A percentile compares a stretch with the other conserved stretches of the same genome.
These are phyloP conservation scores for Sesamia inferens DNA, from an alignment of 2,888 invertebrate genomes.

Conservation along the genomic window DNA sequence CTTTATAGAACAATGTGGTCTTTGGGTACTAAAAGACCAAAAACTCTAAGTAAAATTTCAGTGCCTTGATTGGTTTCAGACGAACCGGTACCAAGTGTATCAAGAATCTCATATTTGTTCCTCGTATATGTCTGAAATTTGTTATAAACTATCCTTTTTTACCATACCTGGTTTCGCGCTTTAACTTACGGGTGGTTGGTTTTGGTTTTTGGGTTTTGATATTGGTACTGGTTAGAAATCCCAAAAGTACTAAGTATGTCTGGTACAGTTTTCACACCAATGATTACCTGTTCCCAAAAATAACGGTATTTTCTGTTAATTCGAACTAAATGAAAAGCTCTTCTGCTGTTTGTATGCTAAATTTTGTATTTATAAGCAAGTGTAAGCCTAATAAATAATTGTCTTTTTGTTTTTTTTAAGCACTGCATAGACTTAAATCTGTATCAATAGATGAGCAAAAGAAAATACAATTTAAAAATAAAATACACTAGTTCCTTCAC, in stretches of 20 bases:
- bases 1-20: conserved; percentile 3
- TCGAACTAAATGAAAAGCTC: too few relatives aligned
- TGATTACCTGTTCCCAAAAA: neutral
- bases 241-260: neutral
- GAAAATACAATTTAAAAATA: neutral
- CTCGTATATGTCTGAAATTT: neutral
- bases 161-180: neutral
- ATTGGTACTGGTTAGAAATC: neutral
- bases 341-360: too few relatives aligned
- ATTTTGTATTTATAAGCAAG: too few relatives aligned
- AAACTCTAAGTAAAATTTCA: neutral
- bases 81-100: neutral
- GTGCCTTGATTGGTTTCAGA: neutral
- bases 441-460: neutral
- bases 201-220: neutral
- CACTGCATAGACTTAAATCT: neutral
- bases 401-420: neutral
- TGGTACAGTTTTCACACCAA: neutral
- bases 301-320: neutral
- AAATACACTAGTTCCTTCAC: conserved; percentile 6
- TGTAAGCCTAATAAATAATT: too few relatives aligned
- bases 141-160: neutral
- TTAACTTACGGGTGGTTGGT: neutral
- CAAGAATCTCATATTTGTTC: too few relatives aligned
- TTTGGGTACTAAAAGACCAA: conserved; percentile 4